Conservation (phyloP, 2,888 invertebrate species). For the Pycnomerus fuliginosus region DNA sequence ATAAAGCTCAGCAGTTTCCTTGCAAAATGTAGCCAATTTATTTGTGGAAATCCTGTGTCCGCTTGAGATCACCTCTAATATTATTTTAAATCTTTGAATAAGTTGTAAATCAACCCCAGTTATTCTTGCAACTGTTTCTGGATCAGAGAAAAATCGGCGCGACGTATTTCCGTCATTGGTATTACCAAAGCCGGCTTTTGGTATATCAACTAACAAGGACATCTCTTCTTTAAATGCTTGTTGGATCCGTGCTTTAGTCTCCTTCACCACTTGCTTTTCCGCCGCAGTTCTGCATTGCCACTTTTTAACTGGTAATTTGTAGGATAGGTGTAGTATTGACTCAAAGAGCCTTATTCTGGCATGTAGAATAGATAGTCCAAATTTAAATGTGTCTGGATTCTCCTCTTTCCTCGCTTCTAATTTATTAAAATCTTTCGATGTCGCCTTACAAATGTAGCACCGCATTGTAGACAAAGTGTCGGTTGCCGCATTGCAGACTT, state of each 20-base stretch:
- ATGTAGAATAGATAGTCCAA: slow-evolving; percentile 27
- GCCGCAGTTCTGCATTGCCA: slow-evolving; percentile 31
- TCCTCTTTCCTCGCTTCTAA: slow-evolving; percentile 2
- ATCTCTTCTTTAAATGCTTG: slow-evolving; percentile 23
- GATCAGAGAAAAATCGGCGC: slow-evolving; percentile 30
- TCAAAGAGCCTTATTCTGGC: slow-evolving; percentile 18
- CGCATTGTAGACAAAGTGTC: slow-evolving; percentile 29
- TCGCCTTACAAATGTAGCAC: slow-evolving; percentile 25
- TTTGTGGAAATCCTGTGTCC: not conserved
- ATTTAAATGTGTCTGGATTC: slow-evolving; percentile 13
- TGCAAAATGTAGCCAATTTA: not conserved
- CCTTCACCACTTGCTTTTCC: slow-evolving; percentile 1
- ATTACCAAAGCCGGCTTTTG: slow-evolving; percentile 36
- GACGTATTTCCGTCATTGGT: slow-evolving; percentile 39
- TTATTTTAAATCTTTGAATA: not conserved
- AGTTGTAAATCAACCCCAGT: not conserved
- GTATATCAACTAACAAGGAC: slow-evolving; percentile 37
- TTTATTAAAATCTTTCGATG: slow-evolving; percentile 19
- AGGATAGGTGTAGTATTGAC: slow-evolving; percentile 35
- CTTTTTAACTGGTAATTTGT: slow-evolving; percentile 34
- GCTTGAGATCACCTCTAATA: not conserved
- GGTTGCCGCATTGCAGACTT: slow-evolving; percentile 35
- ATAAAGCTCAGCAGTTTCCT: slow-evolving; percentile 28
- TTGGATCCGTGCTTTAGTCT: slow-evolving; percentile 2
- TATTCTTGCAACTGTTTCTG: slow-evolving; percentile 20